phyloP scores from a whole-genome alignment of 1,140 invertebrate species.

The Drosophila teissieri region DNA sequence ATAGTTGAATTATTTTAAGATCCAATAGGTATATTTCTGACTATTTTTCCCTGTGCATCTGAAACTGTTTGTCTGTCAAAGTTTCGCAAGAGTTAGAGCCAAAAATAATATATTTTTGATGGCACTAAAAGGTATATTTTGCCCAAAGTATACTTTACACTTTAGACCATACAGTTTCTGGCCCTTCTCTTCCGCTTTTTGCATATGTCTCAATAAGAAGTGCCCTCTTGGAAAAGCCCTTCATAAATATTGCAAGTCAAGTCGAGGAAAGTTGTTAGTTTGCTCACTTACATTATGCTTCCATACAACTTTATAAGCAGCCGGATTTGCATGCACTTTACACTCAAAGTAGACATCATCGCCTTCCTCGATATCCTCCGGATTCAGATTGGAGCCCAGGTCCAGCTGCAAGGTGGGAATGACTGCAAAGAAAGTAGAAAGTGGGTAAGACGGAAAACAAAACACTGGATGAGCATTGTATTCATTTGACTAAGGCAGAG shows the following conservation, averaged over 20 bases:
- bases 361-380: slow-evolving; percentile 94
- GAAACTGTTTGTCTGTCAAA: background rate
- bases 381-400: slow-evolving; percentile 93
- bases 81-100: background rate
- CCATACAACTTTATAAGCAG: slow-evolving; percentile 95
- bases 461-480: slow-evolving; percentile 32
- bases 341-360: slow-evolving; percentile 96
- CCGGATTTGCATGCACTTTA: slow-evolving; percentile 93
- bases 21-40: no score
- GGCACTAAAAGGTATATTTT: background rate
- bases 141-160: slow-evolving; percentile 13
- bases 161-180: background rate
- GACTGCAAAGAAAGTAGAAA: slow-evolving; percentile 87
- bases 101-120: slow-evolving; percentile 16
- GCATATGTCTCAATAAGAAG: background rate
- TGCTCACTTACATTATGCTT: slow-evolving; percentile 93
- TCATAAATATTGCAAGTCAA: slow-evolving; percentile 53
- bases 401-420: slow-evolving; percentile 90
- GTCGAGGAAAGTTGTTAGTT: slow-evolving; percentile 34
- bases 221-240: slow-evolving; percentile 1
- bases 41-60: slow-evolving; percentile 2
- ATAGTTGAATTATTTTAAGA: no score
- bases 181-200: background rate
- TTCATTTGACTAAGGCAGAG: slow-evolving; percentile 31
- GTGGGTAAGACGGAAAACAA: slow-evolving; percentile 5